Evolutionary conservation across 2,113 vertebrate species (phyloP).

Genomic region (Platysternon megacephalum): DNA sequence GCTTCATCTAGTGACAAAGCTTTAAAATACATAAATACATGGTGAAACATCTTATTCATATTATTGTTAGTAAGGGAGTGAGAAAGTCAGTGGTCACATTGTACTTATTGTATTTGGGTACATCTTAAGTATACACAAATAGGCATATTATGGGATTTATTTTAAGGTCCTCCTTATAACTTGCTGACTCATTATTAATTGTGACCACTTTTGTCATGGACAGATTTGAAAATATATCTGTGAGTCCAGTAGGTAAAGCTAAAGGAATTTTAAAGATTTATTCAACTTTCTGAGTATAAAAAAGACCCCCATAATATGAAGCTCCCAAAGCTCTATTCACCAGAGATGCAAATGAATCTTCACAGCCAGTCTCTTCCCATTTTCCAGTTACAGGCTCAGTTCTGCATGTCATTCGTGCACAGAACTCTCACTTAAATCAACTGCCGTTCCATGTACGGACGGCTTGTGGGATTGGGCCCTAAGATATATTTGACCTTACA

Average conservation of each 20-base stretch:
- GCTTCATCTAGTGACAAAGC: constrained; percentile 58
- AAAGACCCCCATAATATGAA: constrained; percentile 22
- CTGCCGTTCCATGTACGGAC: background rate
- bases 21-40: constrained; percentile 52
- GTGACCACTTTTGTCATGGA: constrained; percentile 11
- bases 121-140: constrained; percentile 14
- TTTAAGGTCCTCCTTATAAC: background rate
- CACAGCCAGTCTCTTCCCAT: background rate
- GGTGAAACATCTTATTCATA: constrained; percentile 62
- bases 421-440: background rate
- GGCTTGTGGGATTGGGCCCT: background rate
- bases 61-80: constrained; percentile 35
- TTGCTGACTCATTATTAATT: constrained; percentile 29
- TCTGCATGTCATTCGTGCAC: constrained; percentile 2
- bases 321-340: background rate
- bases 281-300: constrained; percentile 27
- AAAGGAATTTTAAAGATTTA: constrained; percentile 39
- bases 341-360: background rate
- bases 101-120: constrained; percentile 15
- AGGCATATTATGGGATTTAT: constrained; percentile 3
- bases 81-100: constrained; percentile 39
- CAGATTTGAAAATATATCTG: constrained; percentile 39
- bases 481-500: background rate
- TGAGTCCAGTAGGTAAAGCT: background rate
- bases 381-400: background rate